A percentile compares a stretch with the other conserved stretches of the same genome.
Conservation (phyloP, 2,888 invertebrate genomes). For the Boloria selene region DNA sequence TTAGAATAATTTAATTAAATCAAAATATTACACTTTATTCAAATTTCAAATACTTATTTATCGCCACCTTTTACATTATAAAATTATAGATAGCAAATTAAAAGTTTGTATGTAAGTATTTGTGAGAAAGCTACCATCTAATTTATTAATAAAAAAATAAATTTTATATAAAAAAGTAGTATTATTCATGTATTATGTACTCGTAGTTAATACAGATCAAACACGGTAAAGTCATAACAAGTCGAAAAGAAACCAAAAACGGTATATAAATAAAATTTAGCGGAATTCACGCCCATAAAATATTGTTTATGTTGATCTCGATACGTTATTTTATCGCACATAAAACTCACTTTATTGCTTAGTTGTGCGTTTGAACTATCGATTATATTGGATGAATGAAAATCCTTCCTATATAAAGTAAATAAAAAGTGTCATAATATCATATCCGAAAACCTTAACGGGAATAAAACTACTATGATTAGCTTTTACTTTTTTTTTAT, state of each 20-base stretch:
- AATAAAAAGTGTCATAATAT: constrained; percentile 16
- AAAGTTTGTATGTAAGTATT: too few species aligned
- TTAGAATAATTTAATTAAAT: constrained; percentile 23
- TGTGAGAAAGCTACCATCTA: too few species aligned
- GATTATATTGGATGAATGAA: constrained; percentile 49
- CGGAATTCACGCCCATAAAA: constrained; percentile 75
- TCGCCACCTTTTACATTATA: too few species aligned
- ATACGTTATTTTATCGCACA: constrained; percentile 72
- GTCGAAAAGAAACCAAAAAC: constrained; percentile 36
- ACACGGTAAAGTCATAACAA: constrained; percentile 23
- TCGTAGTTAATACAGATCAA: constrained; percentile 6
- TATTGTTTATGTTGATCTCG: constrained; percentile 75
- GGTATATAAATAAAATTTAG: constrained; percentile 73
- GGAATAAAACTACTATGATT: constrained; percentile 2
- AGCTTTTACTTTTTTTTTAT: too few species aligned
- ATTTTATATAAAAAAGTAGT: too few species aligned
- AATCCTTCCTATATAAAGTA: constrained; percentile 22
- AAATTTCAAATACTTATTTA: too few species aligned
- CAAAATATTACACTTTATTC: background rate
- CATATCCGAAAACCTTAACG: constrained; percentile 11
- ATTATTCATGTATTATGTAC: background rate
- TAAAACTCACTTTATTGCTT: constrained; percentile 71
- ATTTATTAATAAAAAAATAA: too few species aligned
- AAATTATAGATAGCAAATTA: too few species aligned
- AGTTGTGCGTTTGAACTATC: constrained; percentile 63